phyloP scores from a whole-genome alignment of 2,888 invertebrate genomes.

The Dynastes grantii region DNA sequence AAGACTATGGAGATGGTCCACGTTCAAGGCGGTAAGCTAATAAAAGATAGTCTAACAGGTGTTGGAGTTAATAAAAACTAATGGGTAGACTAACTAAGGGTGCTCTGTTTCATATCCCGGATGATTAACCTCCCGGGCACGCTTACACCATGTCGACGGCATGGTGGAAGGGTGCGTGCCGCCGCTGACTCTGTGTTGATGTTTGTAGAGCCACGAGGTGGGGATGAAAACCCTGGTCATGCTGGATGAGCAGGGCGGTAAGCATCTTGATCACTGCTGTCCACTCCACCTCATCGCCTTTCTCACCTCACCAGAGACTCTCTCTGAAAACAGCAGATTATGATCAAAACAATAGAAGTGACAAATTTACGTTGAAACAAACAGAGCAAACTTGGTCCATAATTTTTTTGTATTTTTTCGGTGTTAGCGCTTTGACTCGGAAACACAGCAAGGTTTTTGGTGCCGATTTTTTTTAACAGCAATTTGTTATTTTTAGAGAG shows the following conservation, averaged over 20 bases:
- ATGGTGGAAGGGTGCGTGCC: slow-evolving; percentile 51
- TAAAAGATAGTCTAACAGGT: slow-evolving; percentile 50
- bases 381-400: slow-evolving; percentile 53
- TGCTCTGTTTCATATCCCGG: slow-evolving; percentile 54
- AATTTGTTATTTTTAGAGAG: slow-evolving; percentile 53
- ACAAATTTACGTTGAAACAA: slow-evolving; percentile 24
- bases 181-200: slow-evolving; percentile 64
- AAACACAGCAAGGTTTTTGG: slow-evolving; percentile 52
- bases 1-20: slow-evolving; percentile 91
- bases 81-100: slow-evolving; percentile 52
- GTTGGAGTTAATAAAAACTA: slow-evolving; percentile 46
- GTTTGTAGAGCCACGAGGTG: slow-evolving; percentile 99
- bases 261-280: slow-evolving; percentile 75
- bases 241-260: slow-evolving; percentile 99
- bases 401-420: slow-evolving; percentile 48
- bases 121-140: slow-evolving; percentile 49
- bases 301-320: slow-evolving; percentile 52
- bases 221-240: slow-evolving; percentile 99
- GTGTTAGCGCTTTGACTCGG: slow-evolving; percentile 54
- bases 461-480: slow-evolving; percentile 50
- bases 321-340: slow-evolving; percentile 49
- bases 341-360: not conserved
- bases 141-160: slow-evolving; percentile 50
- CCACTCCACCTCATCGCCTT: slow-evolving; percentile 52
- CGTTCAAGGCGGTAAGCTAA: slow-evolving; percentile 93